A percentile compares a stretch with the other conserved stretches of the same genome.
Evolutionary conservation across 2,113 vertebrate genomes (phyloP).

Genomic region (Ranitomeya imitator): DNA sequence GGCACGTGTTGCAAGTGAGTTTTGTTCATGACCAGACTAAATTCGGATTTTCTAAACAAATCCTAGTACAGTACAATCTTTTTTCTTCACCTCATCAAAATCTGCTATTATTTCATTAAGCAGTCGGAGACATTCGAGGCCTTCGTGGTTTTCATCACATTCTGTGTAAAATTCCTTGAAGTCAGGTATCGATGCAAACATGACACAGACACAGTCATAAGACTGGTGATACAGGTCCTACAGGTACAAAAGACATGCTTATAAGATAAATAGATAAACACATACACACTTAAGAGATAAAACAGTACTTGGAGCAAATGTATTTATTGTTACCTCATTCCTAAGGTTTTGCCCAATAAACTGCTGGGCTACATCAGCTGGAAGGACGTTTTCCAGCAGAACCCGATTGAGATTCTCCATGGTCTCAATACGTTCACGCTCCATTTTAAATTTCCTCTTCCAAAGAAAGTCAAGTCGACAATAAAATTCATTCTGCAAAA

Average conservation of each 20-base stretch:
- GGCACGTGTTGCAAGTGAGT: too few relatives aligned
- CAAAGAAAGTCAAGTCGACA: conserved; percentile 86
- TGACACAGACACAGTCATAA: conserved; percentile 83
- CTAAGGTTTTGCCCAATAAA: conserved; percentile 82
- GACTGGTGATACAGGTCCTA: conserved; percentile 90
- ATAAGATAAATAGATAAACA: not conserved
- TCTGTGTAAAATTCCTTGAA: conserved; percentile 91
- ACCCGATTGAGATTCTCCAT: conserved; percentile 87
- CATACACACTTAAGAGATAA: not conserved
- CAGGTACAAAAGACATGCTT: not conserved
- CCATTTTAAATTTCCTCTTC: conserved; percentile 79
- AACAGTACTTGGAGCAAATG: not conserved
- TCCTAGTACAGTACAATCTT: conserved; percentile 60
- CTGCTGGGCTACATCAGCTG: conserved; percentile 79
- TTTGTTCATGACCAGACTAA: too few relatives aligned
- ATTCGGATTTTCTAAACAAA: too few relatives aligned
- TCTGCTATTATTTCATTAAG: conserved; percentile 91
- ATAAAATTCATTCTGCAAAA: conserved; percentile 81
- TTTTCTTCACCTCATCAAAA: conserved; percentile 82
- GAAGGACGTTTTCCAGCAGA: conserved; percentile 87
- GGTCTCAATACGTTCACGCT: conserved; percentile 83
- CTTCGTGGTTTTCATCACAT: conserved; percentile 79
- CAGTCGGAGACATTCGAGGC: conserved; percentile 85
- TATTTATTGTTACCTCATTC: conserved; percentile 75
- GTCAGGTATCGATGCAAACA: conserved; percentile 88